Conservation (phyloP, 2,113 vertebrate species). For the Progne subis region DNA sequence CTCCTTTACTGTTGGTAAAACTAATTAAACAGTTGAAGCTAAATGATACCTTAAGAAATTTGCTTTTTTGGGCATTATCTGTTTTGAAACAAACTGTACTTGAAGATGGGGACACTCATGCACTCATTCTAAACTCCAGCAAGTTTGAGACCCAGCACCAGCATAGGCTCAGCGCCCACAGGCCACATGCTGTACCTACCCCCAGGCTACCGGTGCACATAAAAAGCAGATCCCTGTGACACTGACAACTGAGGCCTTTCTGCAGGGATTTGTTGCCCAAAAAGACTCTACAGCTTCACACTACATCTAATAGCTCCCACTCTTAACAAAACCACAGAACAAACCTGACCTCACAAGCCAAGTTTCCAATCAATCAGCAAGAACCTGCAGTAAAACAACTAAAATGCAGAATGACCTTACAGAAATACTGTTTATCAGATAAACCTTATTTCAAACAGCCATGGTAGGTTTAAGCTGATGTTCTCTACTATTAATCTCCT, state of each 20-base stretch:
- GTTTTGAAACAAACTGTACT: conserved; percentile 18
- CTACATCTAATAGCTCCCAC: not conserved
- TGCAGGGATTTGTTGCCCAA: not conserved
- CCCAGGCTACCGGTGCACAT: not conserved
- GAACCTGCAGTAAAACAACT: not conserved
- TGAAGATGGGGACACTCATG: not conserved
- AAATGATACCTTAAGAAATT: not conserved
- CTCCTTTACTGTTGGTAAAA: not conserved
- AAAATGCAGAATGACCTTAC: not conserved
- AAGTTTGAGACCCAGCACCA: not conserved
- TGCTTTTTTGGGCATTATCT: not conserved
- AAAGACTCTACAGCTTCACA: not conserved
- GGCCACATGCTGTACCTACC: not conserved
- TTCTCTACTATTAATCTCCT: not conserved
- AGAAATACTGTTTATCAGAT: not conserved
- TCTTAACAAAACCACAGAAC: not conserved
- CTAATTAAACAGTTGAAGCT: not conserved
- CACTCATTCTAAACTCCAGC: not conserved
- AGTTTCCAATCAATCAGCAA: not conserved
- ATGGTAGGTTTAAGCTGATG: not conserved
- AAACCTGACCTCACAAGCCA: not conserved
- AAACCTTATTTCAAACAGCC: not conserved
- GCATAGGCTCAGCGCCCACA: not conserved
- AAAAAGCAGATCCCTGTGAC: not conserved
- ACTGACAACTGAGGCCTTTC: not conserved